Percentiles rank a stretch among this genome's conserved stretches.
Evolutionary conservation across 2,113 vertebrate genomes (phyloP).

Genomic region (Pachycephala philippinensis): DNA sequence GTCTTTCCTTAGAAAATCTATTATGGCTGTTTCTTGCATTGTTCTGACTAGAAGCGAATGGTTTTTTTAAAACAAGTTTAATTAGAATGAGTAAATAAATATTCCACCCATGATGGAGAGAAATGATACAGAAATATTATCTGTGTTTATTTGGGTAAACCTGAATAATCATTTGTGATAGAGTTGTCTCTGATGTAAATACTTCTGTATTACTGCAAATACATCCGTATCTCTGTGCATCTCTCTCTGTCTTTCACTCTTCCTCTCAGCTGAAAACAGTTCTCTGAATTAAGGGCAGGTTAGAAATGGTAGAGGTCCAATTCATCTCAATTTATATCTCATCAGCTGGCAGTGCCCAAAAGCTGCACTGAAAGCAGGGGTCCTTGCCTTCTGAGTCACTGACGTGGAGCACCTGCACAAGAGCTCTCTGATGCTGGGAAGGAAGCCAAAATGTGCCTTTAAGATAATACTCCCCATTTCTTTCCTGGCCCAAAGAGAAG

Average conservation of each 20-base stretch:
- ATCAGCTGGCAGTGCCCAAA: neutral
- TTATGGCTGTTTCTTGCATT: neutral
- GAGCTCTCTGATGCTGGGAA: neutral
- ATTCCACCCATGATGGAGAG: neutral
- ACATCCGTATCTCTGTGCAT: neutral
- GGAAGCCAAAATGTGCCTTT: neutral
- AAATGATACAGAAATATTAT: neutral
- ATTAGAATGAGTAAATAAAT: neutral
- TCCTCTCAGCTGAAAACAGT: neutral
- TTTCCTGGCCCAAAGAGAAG: neutral
- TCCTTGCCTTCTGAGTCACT: neutral
- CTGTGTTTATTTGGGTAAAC: neutral
- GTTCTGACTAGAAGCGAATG: neutral
- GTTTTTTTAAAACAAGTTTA: neutral
- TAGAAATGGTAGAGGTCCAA: neutral
- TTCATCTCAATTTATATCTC: neutral
- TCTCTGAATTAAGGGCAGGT: neutral
- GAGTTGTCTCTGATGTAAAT: neutral
- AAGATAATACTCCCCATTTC: neutral
- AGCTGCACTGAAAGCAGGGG: neutral
- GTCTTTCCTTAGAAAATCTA: neutral
- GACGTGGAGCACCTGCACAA: accelerated
- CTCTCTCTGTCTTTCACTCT: neutral
- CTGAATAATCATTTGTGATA: neutral
- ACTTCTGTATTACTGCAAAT: neutral